A percentile compares a stretch with the other conserved stretches of the same genome.
Evolutionary conservation across 2,888 invertebrate genomes (phyloP).

Genomic region (Seladonia tumulorum): DNA sequence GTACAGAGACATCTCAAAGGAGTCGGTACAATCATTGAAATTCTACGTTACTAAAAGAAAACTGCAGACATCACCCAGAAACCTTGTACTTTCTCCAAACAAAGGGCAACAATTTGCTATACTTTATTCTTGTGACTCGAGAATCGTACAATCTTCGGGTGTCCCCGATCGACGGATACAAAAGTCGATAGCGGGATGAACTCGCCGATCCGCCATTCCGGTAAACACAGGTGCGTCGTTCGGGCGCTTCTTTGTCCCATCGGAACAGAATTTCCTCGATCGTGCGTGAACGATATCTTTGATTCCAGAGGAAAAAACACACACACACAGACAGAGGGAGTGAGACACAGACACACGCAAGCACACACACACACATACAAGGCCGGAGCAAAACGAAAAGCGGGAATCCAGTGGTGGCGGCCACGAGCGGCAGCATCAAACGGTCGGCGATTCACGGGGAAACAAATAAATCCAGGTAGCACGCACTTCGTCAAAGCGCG

Average conservation of each 20-base stretch:
- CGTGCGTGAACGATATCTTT: background rate
- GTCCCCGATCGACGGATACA: background rate
- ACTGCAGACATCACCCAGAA: background rate
- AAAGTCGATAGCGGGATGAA: background rate
- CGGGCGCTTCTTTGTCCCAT: background rate
- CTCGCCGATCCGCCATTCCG: background rate
- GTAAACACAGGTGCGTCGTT: background rate
- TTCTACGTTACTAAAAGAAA: background rate
- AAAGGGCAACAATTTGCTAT: background rate
- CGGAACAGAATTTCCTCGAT: constrained; percentile 2
- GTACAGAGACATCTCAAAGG: background rate
- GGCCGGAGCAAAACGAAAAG: background rate
- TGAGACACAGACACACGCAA: too few species aligned
- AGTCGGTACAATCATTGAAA: background rate
- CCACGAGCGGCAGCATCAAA: background rate
- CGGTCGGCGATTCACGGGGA: constrained; percentile 42
- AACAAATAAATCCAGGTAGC: constrained; percentile 71
- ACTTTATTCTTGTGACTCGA: background rate
- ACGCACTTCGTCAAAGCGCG: constrained; percentile 75
- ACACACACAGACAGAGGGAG: background rate
- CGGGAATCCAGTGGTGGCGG: background rate
- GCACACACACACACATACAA: rapidly evolving
- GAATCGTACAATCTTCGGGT: background rate
- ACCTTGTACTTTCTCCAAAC: background rate
- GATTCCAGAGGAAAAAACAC: background rate